Evolutionary conservation across 2,113 vertebrate genomes (phyloP).

Genomic region (Thamnophis sirtalis): DNA sequence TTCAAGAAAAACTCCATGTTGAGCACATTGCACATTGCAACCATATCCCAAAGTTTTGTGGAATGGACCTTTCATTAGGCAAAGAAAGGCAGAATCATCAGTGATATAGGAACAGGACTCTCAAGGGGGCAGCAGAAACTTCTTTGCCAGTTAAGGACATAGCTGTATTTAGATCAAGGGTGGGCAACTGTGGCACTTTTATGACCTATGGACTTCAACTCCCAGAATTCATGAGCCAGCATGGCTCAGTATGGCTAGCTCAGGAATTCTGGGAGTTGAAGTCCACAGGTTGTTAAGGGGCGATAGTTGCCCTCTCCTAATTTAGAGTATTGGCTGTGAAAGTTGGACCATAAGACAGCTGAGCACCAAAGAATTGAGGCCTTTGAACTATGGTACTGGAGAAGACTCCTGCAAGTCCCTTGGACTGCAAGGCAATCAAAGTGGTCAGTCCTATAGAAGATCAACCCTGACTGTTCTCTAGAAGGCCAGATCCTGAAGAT

Average conservation of each 20-base stretch:
- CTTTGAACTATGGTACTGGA: no score
- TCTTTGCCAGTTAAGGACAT: neutral
- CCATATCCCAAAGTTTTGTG: neutral
- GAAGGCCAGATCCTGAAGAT: no score
- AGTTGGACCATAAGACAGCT: no score
- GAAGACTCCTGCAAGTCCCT: no score
- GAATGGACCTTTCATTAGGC: neutral
- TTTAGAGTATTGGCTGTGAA: no score
- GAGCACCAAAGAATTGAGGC: no score
- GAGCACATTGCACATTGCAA: neutral
- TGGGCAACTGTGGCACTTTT: neutral
- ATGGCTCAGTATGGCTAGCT: neutral
- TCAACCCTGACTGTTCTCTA: no score
- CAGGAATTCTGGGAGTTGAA: neutral
- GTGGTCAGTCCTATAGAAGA: no score
- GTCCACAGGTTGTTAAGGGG: neutral
- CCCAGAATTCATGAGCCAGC: neutral
- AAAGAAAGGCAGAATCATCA: no score
- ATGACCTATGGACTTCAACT: neutral
- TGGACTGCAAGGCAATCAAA: no score
- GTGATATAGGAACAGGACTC: neutral
- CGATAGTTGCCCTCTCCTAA: neutral
- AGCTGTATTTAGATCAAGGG: neutral
- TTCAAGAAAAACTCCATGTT: neutral
- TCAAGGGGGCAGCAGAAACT: neutral